Conservation (phyloP, 2,888 invertebrate species). For the Hirtodrosophila confusa region DNA sequence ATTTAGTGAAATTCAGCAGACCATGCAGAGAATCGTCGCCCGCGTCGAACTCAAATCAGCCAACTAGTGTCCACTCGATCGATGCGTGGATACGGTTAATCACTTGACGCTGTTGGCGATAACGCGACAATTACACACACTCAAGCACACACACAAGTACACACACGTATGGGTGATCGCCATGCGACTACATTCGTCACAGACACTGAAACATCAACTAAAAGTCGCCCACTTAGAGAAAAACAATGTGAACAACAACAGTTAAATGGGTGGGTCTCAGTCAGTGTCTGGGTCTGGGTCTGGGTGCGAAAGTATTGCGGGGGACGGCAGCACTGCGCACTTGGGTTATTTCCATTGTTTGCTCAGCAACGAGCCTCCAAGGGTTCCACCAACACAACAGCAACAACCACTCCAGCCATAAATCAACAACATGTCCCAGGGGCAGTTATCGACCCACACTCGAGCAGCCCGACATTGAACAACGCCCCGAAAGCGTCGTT, state of each 20-base stretch:
- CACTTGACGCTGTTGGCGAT: conserved; percentile 33
- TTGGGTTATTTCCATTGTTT: conserved; percentile 54
- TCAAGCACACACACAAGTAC: neutral
- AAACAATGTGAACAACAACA: conserved; percentile 9
- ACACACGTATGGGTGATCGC: conserved; percentile 24
- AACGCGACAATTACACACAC: conserved; percentile 19
- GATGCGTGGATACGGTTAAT: conserved; percentile 45
- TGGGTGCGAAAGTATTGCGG: neutral
- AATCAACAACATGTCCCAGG: conserved; percentile 36
- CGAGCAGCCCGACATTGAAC: conserved; percentile 10
- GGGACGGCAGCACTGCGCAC: conserved; percentile 31
- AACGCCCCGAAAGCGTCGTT: conserved; percentile 27
- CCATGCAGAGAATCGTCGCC: too few relatives aligned
- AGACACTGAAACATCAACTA: conserved; percentile 40
- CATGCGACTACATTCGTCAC: conserved; percentile 39
- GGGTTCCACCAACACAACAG: conserved; percentile 18
- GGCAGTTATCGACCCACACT: conserved; percentile 50
- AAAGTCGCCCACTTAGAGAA: conserved; percentile 50
- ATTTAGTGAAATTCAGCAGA: too few relatives aligned
- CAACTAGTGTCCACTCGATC: conserved; percentile 32
- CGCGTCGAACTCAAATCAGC: neutral
- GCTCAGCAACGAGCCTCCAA: conserved; percentile 47
- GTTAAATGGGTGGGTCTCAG: neutral
- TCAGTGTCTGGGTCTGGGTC: neutral
- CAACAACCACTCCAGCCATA: neutral